Evolutionary conservation across 2,888 invertebrate species (phyloP).

Genomic region (Yponomeuta sedellus): DNA sequence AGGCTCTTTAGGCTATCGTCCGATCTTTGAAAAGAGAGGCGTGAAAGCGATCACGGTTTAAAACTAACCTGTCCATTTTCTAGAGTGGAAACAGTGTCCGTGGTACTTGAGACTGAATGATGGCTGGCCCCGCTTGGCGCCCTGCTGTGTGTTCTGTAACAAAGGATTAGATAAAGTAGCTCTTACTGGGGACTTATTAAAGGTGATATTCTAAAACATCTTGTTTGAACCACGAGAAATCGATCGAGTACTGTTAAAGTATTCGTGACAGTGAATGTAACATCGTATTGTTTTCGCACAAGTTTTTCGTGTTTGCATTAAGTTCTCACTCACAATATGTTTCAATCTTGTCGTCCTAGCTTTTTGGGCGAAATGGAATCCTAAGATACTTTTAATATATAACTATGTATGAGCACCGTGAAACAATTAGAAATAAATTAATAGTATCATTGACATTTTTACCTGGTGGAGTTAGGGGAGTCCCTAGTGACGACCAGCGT

Average conservation of each 20-base stretch:
- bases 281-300: background rate
- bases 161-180: conserved; percentile 17
- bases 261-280: background rate
- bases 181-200: background rate
- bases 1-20: conserved; percentile 15
- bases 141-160: conserved; percentile 65
- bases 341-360: too few relatives aligned
- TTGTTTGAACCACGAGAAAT: background rate
- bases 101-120: conserved; percentile 66
- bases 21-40: conserved; percentile 19
- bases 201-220: background rate
- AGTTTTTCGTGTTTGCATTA: background rate
- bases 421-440: too few relatives aligned
- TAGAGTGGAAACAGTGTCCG: conserved; percentile 64
- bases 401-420: too few relatives aligned
- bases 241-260: background rate
- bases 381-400: too few relatives aligned
- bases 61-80: conserved; percentile 70
- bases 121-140: conserved; percentile 71
- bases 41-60: conserved; percentile 5
- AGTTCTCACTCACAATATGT: too few relatives aligned
- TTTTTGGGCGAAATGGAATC: too few relatives aligned
- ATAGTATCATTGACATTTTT: conserved; percentile 16
- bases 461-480: conserved; percentile 68
- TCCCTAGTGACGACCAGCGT: conserved; percentile 80